Conservation (phyloP, 1,140 invertebrate species). For the Pseudomyrmex sp. region DNA sequence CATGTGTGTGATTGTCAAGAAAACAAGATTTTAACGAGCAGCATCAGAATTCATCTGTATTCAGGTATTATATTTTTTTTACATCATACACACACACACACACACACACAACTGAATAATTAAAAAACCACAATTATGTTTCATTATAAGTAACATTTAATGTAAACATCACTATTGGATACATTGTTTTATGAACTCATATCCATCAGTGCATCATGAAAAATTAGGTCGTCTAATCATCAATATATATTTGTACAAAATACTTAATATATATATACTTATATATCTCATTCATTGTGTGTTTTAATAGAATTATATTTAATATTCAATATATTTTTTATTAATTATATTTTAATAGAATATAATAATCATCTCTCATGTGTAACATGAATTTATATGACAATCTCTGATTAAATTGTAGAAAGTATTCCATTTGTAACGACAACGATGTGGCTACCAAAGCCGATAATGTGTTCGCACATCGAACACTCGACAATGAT, state of each 20-base stretch:
- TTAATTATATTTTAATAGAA: conserved; percentile 71
- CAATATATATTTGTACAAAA: conserved; percentile 81
- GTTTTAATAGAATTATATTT: conserved; percentile 64
- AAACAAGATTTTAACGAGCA: no score
- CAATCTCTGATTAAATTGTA: conserved; percentile 70
- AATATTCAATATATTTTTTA: conserved; percentile 63
- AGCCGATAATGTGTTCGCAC: background rate
- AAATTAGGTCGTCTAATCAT: conserved; percentile 72
- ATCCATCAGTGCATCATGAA: conserved; percentile 71
- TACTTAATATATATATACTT: conserved; percentile 77
- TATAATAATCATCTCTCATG: conserved; percentile 69
- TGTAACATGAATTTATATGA: conserved; percentile 72
- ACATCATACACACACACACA: no score
- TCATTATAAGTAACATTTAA: conserved; percentile 43
- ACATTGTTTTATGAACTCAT: conserved; percentile 73
- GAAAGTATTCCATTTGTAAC: conserved; percentile 60
- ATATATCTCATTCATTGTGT: conserved; percentile 71
- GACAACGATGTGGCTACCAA: conserved; percentile 34
- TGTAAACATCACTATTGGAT: conserved; percentile 56
- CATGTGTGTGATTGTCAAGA: no score
- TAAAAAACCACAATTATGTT: conserved; percentile 23
- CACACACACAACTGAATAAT: background rate
- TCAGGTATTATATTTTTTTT: no score
- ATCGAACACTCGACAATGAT: no score
- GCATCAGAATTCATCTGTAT: no score